These are phyloP conservation scores for Thripadectes ignobilis DNA, from an alignment of 2,797 vertebrate genomes.

Conservation along the genomic window DNA sequence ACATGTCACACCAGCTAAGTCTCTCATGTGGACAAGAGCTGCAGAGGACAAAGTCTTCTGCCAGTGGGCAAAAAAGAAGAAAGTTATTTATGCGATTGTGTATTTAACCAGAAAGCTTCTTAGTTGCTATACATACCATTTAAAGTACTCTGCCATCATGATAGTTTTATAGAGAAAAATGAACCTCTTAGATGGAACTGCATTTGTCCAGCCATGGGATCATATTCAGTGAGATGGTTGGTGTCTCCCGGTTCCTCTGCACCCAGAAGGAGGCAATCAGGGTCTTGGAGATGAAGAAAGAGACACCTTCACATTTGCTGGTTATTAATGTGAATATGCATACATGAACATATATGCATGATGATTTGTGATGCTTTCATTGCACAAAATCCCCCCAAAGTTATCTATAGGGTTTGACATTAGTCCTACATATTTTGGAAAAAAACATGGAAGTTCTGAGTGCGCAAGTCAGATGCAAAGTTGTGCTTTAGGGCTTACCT, in stretches of 20 bases:
- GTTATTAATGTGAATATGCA: not conserved
- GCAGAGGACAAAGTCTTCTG: not conserved
- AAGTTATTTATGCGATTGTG: not conserved
- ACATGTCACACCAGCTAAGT: not conserved
- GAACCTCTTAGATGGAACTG: not conserved
- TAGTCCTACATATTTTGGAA: not conserved
- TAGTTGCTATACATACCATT: not conserved
- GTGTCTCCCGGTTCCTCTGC: not conserved
- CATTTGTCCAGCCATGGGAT: not conserved
- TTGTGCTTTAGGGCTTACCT: not conserved
- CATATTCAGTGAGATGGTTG: not conserved
- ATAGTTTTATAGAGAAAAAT: not conserved
- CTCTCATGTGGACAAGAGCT: not conserved
- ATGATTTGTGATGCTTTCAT: not conserved
- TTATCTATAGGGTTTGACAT: not conserved
- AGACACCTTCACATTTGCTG: not conserved
- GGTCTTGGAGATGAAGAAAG: not conserved
- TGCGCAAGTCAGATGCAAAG: not conserved
- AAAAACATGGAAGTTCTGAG: not conserved
- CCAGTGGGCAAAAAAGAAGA: not conserved
- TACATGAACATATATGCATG: not conserved
- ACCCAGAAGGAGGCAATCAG: not conserved
- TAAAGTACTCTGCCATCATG: not conserved
- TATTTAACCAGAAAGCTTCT: not conserved
- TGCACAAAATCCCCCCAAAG: fast-evolving